Evolutionary conservation across 2,888 invertebrate species (phyloP).

Genomic region (Stegophylla sp.): DNA sequence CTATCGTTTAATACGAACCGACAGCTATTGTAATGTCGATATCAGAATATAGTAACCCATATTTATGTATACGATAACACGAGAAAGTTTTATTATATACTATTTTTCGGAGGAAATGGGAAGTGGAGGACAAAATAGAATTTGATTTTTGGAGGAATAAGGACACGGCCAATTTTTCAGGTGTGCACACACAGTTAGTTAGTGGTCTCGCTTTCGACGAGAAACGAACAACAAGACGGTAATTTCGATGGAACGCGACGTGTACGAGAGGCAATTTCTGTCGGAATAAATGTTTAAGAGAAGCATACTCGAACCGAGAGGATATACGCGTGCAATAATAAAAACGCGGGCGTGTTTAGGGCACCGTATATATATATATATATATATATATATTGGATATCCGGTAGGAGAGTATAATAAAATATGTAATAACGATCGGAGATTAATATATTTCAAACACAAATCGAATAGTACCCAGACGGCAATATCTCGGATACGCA

Average conservation of each 20-base stretch:
- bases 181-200: too few relatives aligned
- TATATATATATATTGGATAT: constrained; percentile 33
- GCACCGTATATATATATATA: too few relatives aligned
- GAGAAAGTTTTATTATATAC: too few relatives aligned
- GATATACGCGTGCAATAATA: constrained; percentile 4
- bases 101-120: too few relatives aligned
- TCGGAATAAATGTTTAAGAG: constrained; percentile 15
- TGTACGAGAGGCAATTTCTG: background rate
- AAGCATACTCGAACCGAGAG: background rate
- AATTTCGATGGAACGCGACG: background rate
- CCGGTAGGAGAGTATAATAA: constrained; percentile 44
- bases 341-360: constrained; percentile 20
- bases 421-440: constrained; percentile 55
- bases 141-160: background rate
- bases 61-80: too few relatives aligned
- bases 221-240: background rate
- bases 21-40: too few relatives aligned
- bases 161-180: too few relatives aligned
- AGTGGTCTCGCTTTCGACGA: too few relatives aligned
- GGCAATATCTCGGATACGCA: constrained; percentile 54
- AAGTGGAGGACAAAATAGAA: background rate
- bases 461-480: constrained; percentile 42
- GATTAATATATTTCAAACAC: constrained; percentile 54
- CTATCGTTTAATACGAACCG: too few relatives aligned
- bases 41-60: too few relatives aligned